Evolutionary conservation across 35 echinoderm and acorn worm species (phyloP).

Genomic region (Lytechinus variegatus): DNA sequence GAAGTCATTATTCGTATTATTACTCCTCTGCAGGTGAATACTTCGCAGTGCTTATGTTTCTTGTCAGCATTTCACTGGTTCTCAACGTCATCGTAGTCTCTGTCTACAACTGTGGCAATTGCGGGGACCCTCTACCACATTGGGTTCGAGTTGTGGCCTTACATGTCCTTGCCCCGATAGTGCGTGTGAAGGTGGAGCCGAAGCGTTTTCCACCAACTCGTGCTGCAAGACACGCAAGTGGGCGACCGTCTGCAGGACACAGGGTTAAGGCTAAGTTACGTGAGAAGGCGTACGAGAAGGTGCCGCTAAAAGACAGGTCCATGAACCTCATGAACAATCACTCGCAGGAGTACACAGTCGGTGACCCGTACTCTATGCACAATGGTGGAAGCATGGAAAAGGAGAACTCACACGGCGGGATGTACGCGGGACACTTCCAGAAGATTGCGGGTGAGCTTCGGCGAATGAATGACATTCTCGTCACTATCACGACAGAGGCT

Average conservation of each 20-base stretch:
- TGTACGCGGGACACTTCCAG: constrained; percentile 62
- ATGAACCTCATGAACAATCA: not conserved
- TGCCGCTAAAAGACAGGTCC: constrained; percentile 8
- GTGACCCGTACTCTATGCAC: constrained; percentile 49
- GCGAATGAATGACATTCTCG: constrained; percentile 77
- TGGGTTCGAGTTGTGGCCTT: constrained; percentile 66
- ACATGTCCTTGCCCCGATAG: constrained; percentile 67
- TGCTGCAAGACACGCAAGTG: not conserved
- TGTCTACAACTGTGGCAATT: constrained; percentile 71
- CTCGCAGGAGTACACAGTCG: constrained; percentile 36
- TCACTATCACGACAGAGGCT: constrained; percentile 54
- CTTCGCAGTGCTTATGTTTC: constrained; percentile 80
- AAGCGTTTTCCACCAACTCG: constrained; percentile 30
- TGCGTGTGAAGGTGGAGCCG: constrained; percentile 58
- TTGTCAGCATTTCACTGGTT: constrained; percentile 87
- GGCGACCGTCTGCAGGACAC: not conserved
- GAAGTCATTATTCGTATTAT: not conserved
- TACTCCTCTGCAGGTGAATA: constrained; percentile 72
- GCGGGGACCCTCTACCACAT: constrained; percentile 60
- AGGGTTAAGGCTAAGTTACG: constrained; percentile 41
- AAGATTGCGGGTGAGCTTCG: constrained; percentile 69
- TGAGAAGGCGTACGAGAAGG: constrained; percentile 33
- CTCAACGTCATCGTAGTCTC: constrained; percentile 85
- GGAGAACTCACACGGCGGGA: constrained; percentile 49
- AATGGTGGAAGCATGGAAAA: constrained; percentile 53